Base-by-base conservation (phyloP, 2,797 vertebrate genomes). In the Avahi laniger region DNA sequence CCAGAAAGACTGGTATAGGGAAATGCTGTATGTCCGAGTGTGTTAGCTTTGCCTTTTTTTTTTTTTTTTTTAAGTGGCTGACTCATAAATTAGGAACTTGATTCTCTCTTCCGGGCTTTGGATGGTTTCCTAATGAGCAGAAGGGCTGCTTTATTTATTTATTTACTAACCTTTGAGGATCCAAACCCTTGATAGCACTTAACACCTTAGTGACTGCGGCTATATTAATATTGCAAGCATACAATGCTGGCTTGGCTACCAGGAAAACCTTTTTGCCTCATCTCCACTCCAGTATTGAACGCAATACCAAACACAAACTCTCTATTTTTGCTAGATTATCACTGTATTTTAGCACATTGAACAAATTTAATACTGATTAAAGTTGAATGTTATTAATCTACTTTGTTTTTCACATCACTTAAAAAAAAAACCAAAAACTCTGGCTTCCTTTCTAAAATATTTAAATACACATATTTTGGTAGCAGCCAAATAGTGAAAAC, bases 391-490 rank as follows among this genome's bases (percentile, higher is more conserved):
- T 75, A 95, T 85, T 10, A 6, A 94, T 91, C 95, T 93, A 61
- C 91, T 98, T 98, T 97, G 79, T 86, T 97, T 94, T 95, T 78
- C 59, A 86, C 18, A 79, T 92, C 79, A 95, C 93, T 98, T 98
- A 94, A 96, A 97, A 92, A 73, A 82, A 63, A 89, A 69, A 4
- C 26, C 4, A 48, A 50, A 46, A 93, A 70, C 80, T 95, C 17
- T 97, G 96, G 75, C 97, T 98, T 97, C 81, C 61, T 92, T 95
- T 96, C 84, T 91, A 95, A 97, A 97, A 96, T 97, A 97, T 43
- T 92, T 86, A 97, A 98, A 97, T 98, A 95, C 88, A 95, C 95
- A 93, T 97, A 96, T 97, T 98, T 98, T 97, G 98, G 93, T 96
- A 98, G 95, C 95, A 98, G 92, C 92, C 97, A 89, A 96, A 84